Evolutionary conservation across 92 coral and sea anemone genomes (phyloP).

Genomic region (Epizoanthus scotinus): DNA sequence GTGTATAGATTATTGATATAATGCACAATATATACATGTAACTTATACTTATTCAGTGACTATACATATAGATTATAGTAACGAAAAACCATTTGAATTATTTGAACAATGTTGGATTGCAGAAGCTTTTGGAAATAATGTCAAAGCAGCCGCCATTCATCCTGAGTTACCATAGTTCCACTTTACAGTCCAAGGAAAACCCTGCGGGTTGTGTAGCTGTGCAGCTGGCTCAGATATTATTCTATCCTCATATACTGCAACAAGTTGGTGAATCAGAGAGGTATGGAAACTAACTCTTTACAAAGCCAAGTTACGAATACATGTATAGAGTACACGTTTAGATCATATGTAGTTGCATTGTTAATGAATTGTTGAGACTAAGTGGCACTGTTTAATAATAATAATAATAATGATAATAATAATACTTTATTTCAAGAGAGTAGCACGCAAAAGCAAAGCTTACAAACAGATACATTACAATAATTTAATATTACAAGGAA

Average conservation of each 20-base stretch:
- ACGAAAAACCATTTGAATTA: not conserved
- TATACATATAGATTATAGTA: no score
- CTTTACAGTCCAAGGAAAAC: conserved; percentile 79
- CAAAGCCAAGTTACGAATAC: not conserved
- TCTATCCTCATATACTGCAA: conserved; percentile 47
- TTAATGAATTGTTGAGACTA: no score
- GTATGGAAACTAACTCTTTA: conserved; percentile 38
- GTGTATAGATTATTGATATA: no score
- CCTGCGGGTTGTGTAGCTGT: conserved; percentile 80
- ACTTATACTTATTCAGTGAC: no score
- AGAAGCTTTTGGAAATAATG: conserved; percentile 73
- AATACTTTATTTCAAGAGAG: no score
- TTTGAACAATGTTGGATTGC: not conserved
- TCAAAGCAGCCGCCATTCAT: conserved; percentile 56
- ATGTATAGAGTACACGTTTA: not conserved
- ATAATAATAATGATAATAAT: no score
- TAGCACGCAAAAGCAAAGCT: no score
- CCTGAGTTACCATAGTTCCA: conserved; percentile 63
- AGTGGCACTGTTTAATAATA: no score
- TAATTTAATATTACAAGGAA: no score
- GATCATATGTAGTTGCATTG: not conserved
- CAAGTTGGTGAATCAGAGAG: conserved; percentile 63
- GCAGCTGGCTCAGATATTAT: conserved; percentile 65
- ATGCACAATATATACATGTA: no score
- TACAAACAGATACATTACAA: no score